phyloP scores from a whole-genome alignment of 92 coral and sea anemone species.

The Isaurus tuberculatus region DNA sequence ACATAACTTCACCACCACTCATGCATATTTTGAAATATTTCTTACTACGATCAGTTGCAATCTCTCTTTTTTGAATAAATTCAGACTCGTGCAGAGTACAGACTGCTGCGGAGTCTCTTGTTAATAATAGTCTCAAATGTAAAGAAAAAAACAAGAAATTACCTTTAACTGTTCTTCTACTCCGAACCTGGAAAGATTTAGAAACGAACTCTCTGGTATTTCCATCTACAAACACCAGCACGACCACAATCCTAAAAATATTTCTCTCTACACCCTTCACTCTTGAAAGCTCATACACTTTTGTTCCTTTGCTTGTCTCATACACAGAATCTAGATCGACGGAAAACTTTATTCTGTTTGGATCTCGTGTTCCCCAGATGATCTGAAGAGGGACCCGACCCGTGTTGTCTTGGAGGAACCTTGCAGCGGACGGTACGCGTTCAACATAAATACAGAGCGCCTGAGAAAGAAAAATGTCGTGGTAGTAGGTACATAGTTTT shows the following conservation, averaged over 20 bases:
- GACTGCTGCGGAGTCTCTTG: no score
- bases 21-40: no score
- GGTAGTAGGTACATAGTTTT: neutral
- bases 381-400: constrained; percentile 87
- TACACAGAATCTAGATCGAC: constrained; percentile 91
- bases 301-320: constrained; percentile 71
- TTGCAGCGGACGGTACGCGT: constrained; percentile 93
- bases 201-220: constrained; percentile 71
- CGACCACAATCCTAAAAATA: constrained; percentile 82
- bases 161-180: constrained; percentile 68
- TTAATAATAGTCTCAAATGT: no score
- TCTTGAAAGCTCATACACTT: constrained; percentile 96
- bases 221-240: constrained; percentile 76
- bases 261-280: constrained; percentile 98
- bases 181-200: constrained; percentile 89
- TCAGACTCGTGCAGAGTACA: no score
- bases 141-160: neutral
- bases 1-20: no score
- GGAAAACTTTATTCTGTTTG: constrained; percentile 64
- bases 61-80: no score
- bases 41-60: no score
- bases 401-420: constrained; percentile 84
- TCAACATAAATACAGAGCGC: constrained; percentile 86
- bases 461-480: constrained; percentile 42
- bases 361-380: constrained; percentile 69